Evolutionary conservation across 2,797 vertebrate species (phyloP).

Genomic region (Tenualosa ilisha): DNA sequence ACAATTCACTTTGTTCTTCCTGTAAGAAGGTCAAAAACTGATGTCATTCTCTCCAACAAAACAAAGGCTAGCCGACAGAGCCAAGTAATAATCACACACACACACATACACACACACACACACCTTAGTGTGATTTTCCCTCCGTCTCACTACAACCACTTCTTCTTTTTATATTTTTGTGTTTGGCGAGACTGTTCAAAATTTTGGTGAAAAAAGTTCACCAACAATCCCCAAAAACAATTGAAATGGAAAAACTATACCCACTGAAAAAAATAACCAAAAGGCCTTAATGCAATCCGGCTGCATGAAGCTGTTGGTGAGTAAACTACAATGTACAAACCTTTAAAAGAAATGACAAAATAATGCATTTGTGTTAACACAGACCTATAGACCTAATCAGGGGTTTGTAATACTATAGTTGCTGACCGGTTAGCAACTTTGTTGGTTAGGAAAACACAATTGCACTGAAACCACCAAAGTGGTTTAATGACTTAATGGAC

Average conservation of each 20-base stretch:
- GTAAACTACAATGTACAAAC: not conserved
- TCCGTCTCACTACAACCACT: not conserved
- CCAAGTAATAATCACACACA: slow-evolving; percentile 34
- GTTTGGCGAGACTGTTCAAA: not conserved
- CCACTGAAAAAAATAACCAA: not conserved
- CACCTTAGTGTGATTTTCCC: slow-evolving; percentile 18
- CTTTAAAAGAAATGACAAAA: not conserved
- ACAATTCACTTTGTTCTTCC: slow-evolving; percentile 12
- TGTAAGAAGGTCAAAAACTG: slow-evolving; percentile 19
- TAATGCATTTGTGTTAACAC: slow-evolving; percentile 47
- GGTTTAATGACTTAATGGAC: too few species aligned
- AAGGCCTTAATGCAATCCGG: not conserved
- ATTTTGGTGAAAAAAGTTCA: not conserved
- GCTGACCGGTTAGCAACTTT: too few species aligned
- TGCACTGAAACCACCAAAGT: too few species aligned
- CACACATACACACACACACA: not conserved
- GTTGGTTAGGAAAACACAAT: too few species aligned
- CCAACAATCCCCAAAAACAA: not conserved
- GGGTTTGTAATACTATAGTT: too few species aligned
- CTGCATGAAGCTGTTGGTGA: not conserved
- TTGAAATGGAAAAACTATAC: not conserved
- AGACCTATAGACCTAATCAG: slow-evolving; percentile 36
- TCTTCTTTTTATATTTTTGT: not conserved
- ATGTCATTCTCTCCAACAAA: slow-evolving; percentile 30
- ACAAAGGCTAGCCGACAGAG: not conserved